Percentiles rank a stretch among this genome's conserved stretches.
Evolutionary conservation across 1,140 invertebrate species (phyloP).

Genomic region (Choristoneura fumiferana): DNA sequence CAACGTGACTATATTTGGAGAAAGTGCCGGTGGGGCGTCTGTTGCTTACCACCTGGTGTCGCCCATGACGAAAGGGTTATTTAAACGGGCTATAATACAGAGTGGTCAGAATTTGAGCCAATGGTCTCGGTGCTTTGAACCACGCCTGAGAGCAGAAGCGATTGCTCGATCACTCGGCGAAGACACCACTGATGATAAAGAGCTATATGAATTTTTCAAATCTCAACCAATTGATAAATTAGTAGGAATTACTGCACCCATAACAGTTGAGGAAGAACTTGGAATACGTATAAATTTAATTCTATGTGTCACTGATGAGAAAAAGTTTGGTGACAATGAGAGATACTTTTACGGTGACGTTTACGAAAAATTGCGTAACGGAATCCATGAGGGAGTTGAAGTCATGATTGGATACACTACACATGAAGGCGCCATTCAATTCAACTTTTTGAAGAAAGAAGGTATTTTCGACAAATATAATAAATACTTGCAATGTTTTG

Average conservation of each 20-base stretch:
- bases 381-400: conserved; percentile 14
- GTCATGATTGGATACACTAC: conserved; percentile 15
- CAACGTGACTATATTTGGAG: conserved; percentile 85
- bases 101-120: background rate
- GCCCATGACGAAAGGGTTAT: conserved; percentile 79
- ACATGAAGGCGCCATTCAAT: conserved; percentile 3
- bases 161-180: conserved; percentile 8
- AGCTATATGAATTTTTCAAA: conserved; percentile 18
- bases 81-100: conserved; percentile 25
- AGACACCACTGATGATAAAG: background rate
- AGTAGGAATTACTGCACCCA: background rate
- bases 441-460: background rate
- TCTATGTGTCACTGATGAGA: conserved; percentile 7
- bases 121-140: background rate
- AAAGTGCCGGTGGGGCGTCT: conserved; percentile 80
- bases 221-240: conserved; percentile 3
- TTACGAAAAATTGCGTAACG: background rate
- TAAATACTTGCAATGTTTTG: conserved; percentile 6
- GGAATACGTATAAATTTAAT: background rate
- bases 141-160: conserved; percentile 2
- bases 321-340: conserved; percentile 11
- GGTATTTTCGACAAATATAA: conserved; percentile 2
- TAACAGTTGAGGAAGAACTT: background rate
- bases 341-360: conserved; percentile 19
- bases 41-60: conserved; percentile 76